Conservation (phyloP, 2,113 vertebrate genomes). For the Cacatua alba region DNA sequence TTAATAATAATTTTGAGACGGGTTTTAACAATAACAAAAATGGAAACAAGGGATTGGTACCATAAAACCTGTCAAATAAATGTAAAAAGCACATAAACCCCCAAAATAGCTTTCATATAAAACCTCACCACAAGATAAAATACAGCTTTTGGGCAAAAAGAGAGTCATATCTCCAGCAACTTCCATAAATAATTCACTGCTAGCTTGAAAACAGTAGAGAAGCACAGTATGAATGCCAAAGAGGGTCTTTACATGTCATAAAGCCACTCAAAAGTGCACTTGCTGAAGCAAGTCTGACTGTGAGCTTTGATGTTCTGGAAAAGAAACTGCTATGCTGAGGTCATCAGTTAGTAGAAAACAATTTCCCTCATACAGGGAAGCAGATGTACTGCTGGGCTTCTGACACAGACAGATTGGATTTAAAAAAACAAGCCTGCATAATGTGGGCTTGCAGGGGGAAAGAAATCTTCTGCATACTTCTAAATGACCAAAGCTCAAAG, state of each 20-base stretch:
- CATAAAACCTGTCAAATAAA: slow-evolving; percentile 67
- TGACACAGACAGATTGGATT: slow-evolving; percentile 76
- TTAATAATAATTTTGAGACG: slow-evolving; percentile 57
- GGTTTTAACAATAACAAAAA: slow-evolving; percentile 61
- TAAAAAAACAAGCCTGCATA: slow-evolving; percentile 58
- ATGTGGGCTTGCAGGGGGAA: slow-evolving; percentile 52
- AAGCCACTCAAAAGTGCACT: slow-evolving; percentile 79
- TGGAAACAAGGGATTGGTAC: slow-evolving; percentile 36
- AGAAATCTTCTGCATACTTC: slow-evolving; percentile 51
- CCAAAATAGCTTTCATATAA: slow-evolving; percentile 63
- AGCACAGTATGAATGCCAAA: slow-evolving; percentile 78
- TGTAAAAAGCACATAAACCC: slow-evolving; percentile 42
- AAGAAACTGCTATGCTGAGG: slow-evolving; percentile 81
- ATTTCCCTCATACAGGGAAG: slow-evolving; percentile 81
- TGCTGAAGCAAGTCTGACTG: slow-evolving; percentile 77
- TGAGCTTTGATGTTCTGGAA: slow-evolving; percentile 80
- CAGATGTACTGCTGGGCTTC: slow-evolving; percentile 75
- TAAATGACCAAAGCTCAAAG: slow-evolving; percentile 62
- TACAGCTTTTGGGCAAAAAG: slow-evolving; percentile 58
- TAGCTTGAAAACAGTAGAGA: slow-evolving; percentile 78
- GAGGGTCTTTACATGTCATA: slow-evolving; percentile 78
- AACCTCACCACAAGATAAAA: slow-evolving; percentile 66
- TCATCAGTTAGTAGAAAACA: slow-evolving; percentile 84
- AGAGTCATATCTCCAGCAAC: slow-evolving; percentile 58
- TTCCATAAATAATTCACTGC: slow-evolving; percentile 79